phyloP scores from a whole-genome alignment of 2,113 vertebrate species.

The Caracal caracal region DNA sequence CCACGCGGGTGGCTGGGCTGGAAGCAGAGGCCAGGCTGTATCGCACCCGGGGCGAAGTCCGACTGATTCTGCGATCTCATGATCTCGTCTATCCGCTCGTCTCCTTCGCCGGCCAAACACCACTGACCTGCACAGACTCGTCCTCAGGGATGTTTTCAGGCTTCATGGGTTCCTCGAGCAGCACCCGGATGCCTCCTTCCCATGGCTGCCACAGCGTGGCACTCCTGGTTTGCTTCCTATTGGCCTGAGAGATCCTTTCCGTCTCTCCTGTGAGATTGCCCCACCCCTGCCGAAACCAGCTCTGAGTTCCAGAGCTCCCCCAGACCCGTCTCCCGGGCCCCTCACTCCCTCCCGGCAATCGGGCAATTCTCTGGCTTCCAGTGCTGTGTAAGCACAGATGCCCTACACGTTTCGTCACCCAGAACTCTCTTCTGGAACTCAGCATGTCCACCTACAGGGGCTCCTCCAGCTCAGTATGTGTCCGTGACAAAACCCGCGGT shows the following conservation, averaged over 20 bases:
- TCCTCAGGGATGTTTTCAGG: neutral
- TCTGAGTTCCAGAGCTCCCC: neutral
- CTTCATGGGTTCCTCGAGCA: neutral
- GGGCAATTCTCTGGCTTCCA: neutral
- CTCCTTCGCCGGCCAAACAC: neutral
- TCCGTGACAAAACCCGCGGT: neutral
- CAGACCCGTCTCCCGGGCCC: neutral
- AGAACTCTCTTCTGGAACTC: neutral
- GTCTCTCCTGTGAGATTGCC: neutral
- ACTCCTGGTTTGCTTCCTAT: neutral
- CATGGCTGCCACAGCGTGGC: accelerated
- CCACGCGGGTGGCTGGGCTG: accelerated
- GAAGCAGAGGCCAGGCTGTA: neutral
- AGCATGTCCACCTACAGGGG: neutral
- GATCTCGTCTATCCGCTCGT: neutral
- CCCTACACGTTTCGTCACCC: neutral
- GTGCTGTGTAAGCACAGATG: neutral
- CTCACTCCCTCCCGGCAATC: neutral
- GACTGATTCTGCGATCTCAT: accelerated
- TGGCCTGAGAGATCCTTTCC: neutral
- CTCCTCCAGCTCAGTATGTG: neutral
- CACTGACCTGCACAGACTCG: neutral
- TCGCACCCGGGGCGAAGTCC: neutral
- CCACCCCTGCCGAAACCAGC: neutral
- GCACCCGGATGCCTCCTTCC: neutral